Evolutionary conservation across 2,888 invertebrate genomes (phyloP), one percentile per base, ranked within the genome.

Genomic region (Nymphalis urticae): DNA sequence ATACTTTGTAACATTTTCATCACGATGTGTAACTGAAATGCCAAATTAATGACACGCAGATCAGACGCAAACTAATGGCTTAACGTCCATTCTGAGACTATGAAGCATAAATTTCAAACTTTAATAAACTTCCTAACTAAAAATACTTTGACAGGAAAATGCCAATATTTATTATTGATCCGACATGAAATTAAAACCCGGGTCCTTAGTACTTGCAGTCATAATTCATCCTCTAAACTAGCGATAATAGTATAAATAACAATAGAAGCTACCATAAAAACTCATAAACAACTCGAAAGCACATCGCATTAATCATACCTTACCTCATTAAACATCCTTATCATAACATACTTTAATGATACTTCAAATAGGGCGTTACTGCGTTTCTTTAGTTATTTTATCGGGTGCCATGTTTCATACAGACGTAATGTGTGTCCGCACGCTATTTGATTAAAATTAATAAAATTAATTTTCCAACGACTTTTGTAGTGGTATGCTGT

Each of bases 371-470:
- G 85, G 82, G 81, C 81, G 81, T 79, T 80, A 79, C 81, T 81
- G 71, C 74, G 76, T 79, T 77, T 76, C 77, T 79, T 75, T 79
- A 84, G 84, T 81, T 85, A 85, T 86, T 86, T 87, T 86, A 90
- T 87, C 85, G 83, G 77, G 81, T 78, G 82, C 82, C 84, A 88
- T 90, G 86, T 85, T 87, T 89, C 88, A 89, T 80, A 80, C 80
- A 76, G 82, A 84, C 82, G 85, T 90, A 92, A 92, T 91, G 92
- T 88, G 78, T 83, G 82, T 81, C 76, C 79, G 85, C 92, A 92
- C 92, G 92, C 92, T 76, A 89, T 85, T 87, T 87, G 86, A 91
- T 91, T 91, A 90, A 89, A 91, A 92, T 90, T 92, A 91, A 90
- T 90, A 91, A 90, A 90, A 91, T 88, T 89, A 86, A 86, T 84